Conservation (phyloP, 1,140 invertebrate species). For the Drosophila tani region DNA sequence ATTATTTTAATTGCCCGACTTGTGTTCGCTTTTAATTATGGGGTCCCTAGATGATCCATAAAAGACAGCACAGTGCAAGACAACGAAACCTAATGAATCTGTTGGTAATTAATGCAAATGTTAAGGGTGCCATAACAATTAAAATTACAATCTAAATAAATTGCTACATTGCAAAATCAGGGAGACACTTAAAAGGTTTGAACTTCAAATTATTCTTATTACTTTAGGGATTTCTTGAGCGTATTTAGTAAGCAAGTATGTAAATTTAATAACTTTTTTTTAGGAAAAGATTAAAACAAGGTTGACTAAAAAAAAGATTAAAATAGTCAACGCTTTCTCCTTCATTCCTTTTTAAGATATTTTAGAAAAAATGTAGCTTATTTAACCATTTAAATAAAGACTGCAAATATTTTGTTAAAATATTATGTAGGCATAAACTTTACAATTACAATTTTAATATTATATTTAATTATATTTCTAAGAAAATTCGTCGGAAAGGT, state of each 20-base stretch:
- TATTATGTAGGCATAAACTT: no score
- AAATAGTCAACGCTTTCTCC: neutral
- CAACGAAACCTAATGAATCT: conserved; percentile 30
- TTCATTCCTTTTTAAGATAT: neutral
- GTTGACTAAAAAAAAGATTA: neutral
- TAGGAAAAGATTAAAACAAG: neutral
- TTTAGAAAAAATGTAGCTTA: accelerated
- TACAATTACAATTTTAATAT: neutral
- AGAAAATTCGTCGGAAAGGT: no score
- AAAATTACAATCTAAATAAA: conserved; percentile 14
- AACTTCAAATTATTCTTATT: neutral
- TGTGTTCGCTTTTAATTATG: conserved; percentile 69
- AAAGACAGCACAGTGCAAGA: conserved; percentile 36
- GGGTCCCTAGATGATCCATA: conserved; percentile 28
- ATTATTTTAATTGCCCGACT: conserved; percentile 75
- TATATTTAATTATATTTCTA: no score
- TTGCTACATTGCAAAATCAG: neutral
- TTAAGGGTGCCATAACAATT: conserved; percentile 18
- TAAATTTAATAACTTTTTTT: neutral
- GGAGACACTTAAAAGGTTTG: neutral
- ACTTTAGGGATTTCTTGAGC: neutral
- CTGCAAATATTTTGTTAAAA: no score
- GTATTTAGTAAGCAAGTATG: no score
- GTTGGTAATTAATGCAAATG: conserved; percentile 47
- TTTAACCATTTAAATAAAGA: neutral